Evolutionary conservation across 2,888 invertebrate species (phyloP).

Genomic region (Aleiodes testaceus): DNA sequence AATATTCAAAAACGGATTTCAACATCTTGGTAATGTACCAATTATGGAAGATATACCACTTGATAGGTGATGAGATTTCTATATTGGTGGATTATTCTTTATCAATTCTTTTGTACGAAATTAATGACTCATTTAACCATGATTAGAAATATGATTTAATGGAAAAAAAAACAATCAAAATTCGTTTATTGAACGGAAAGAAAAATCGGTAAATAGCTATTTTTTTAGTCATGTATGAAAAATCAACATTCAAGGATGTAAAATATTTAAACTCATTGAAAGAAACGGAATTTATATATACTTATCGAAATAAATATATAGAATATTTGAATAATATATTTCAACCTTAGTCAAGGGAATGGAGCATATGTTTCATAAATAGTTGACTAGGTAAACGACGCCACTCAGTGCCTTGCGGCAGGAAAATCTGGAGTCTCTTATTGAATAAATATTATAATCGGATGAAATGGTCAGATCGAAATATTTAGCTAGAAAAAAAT

Average conservation of each 20-base stretch:
- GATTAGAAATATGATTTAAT: neutral
- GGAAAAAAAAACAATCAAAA: neutral
- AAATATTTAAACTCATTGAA: too few relatives aligned
- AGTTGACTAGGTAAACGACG: slow-evolving; percentile 46
- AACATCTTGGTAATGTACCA: slow-evolving; percentile 66
- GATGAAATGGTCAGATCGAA: neutral
- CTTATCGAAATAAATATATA: too few relatives aligned
- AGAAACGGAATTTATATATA: too few relatives aligned
- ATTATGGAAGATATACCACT: slow-evolving; percentile 62
- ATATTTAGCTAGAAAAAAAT: neutral
- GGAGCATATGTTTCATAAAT: slow-evolving; percentile 45
- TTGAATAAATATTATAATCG: neutral
- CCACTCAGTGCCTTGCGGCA: slow-evolving; percentile 61
- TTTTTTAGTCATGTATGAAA: too few relatives aligned
- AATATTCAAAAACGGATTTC: slow-evolving; percentile 74
- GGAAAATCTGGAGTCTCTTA: slow-evolving; percentile 48
- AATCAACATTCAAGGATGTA: too few relatives aligned
- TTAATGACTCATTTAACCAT: neutral
- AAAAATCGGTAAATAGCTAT: too few relatives aligned
- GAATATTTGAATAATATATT: slow-evolving; percentile 42
- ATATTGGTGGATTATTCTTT: neutral
- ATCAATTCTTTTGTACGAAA: neutral
- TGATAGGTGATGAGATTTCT: slow-evolving; percentile 58
- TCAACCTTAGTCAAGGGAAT: slow-evolving; percentile 44
- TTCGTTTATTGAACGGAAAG: too few relatives aligned